These are phyloP conservation scores for Papilio machaon DNA, from an alignment of 1,140 invertebrate genomes.

Conservation along the genomic window DNA sequence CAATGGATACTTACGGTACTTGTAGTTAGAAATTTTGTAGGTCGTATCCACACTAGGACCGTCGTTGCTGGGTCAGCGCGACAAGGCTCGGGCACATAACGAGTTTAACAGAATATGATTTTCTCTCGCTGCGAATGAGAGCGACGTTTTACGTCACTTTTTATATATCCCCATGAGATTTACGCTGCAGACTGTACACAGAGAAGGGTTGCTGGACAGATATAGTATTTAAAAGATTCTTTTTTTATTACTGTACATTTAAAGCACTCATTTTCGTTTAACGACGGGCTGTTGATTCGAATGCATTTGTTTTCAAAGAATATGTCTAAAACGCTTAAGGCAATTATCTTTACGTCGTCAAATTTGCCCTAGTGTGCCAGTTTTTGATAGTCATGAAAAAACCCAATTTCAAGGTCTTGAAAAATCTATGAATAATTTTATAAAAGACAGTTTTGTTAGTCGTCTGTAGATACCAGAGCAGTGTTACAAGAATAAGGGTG, in stretches of 20 bases:
- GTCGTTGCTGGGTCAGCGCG: slow-evolving; percentile 73
- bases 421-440: not conserved
- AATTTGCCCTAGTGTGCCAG: too few relatives aligned
- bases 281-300: too few relatives aligned
- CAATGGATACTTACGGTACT: too few relatives aligned
- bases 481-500: slow-evolving; percentile 12
- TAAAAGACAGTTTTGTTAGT: not conserved
- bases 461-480: not conserved
- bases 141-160: slow-evolving; percentile 75
- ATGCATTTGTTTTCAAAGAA: too few relatives aligned
- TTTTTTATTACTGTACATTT: not conserved
- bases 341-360: not conserved
- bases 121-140: slow-evolving; percentile 67
- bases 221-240: slow-evolving; percentile 19
- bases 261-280: not conserved
- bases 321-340: too few relatives aligned
- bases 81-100: slow-evolving; percentile 77
- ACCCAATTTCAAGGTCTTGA: not conserved
- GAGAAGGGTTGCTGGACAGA: slow-evolving; percentile 41
- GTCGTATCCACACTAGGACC: slow-evolving; percentile 53
- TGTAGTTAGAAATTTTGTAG: not conserved
- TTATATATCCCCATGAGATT: slow-evolving; percentile 61
- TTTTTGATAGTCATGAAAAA: not conserved
- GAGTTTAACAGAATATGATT: slow-evolving; percentile 81
- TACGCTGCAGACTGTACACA: slow-evolving; percentile 61